A percentile compares a stretch with the other conserved stretches of the same genome.
Conservation (phyloP, 2,113 vertebrate species). For the Oriolus oriolus region DNA sequence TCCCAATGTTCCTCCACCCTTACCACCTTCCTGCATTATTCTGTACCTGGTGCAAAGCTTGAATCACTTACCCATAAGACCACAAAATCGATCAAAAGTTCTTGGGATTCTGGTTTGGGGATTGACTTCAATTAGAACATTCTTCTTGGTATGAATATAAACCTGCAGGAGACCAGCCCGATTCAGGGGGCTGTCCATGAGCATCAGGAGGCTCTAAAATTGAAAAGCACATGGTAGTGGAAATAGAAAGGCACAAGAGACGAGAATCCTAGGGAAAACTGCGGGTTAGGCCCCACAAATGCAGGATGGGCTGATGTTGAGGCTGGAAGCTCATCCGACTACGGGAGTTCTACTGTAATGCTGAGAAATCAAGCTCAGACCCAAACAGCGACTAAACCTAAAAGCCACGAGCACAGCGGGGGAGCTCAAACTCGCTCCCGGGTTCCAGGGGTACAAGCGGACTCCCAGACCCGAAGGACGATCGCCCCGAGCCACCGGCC, state of each 20-base stretch:
- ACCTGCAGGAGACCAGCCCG: constrained; percentile 93
- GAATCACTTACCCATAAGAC: constrained; percentile 88
- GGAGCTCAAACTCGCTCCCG: accelerated
- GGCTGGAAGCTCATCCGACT: accelerated
- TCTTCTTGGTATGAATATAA: constrained; percentile 93
- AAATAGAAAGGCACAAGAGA: neutral
- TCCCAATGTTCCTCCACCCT: accelerated
- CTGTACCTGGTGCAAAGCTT: too few species aligned
- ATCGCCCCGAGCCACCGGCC: accelerated
- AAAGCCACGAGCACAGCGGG: accelerated
- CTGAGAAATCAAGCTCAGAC: accelerated
- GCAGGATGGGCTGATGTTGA: accelerated
- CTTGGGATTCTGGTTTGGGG: constrained; percentile 96
- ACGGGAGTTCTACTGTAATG: accelerated
- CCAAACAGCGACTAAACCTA: accelerated
- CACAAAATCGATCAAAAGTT: constrained; percentile 93
- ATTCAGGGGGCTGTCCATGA: constrained; percentile 97
- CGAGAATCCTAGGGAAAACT: too few species aligned
- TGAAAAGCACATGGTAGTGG: neutral
- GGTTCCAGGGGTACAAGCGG: neutral
- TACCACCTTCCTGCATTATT: neutral
- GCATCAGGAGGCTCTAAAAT: constrained; percentile 87
- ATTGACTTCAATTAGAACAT: constrained; percentile 92
- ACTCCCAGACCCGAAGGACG: accelerated
- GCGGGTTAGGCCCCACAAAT: accelerated